Conservation (phyloP, 2,888 invertebrate genomes). For the Pheosia tremula region DNA sequence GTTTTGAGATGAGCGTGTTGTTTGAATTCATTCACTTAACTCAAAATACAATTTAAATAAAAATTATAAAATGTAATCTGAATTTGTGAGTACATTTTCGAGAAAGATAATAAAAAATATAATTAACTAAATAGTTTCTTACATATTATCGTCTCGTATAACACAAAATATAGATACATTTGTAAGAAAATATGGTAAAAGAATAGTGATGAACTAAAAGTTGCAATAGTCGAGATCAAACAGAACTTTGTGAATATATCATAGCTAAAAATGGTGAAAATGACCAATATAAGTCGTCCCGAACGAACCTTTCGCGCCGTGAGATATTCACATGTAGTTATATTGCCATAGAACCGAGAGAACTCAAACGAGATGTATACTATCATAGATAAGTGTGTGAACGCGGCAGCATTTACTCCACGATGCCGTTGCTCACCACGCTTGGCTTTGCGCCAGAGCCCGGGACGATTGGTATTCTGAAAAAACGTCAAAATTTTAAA, state of each 20-base stretch:
- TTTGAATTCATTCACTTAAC: conserved; percentile 4
- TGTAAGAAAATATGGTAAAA: conserved; percentile 55
- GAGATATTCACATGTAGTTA: conserved; percentile 71
- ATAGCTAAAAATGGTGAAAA: conserved; percentile 61
- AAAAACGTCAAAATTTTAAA: conserved; percentile 17
- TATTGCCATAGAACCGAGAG: conserved; percentile 62
- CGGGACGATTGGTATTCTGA: conserved; percentile 51
- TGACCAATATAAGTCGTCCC: conserved; percentile 53
- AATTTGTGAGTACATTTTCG: conserved; percentile 54
- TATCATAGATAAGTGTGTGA: conserved; percentile 14
- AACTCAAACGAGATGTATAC: conserved; percentile 25
- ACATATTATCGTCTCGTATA: conserved; percentile 47
- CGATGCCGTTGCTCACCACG: conserved; percentile 62
- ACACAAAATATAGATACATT: conserved; percentile 62
- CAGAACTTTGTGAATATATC: conserved; percentile 71
- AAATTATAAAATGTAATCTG: conserved; percentile 35
- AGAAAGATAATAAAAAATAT: conserved; percentile 39
- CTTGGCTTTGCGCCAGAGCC: conserved; percentile 49
- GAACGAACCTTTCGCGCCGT: conserved; percentile 70
- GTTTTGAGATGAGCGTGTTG: conserved; percentile 31
- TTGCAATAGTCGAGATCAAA: conserved; percentile 77
- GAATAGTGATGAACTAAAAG: conserved; percentile 55
- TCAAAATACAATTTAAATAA: conserved; percentile 4
- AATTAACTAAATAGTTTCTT: conserved; percentile 53
- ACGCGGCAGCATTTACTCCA: conserved; percentile 51